Conservation (phyloP, 2,888 invertebrate species). For the Blastobasis lacticolella region DNA sequence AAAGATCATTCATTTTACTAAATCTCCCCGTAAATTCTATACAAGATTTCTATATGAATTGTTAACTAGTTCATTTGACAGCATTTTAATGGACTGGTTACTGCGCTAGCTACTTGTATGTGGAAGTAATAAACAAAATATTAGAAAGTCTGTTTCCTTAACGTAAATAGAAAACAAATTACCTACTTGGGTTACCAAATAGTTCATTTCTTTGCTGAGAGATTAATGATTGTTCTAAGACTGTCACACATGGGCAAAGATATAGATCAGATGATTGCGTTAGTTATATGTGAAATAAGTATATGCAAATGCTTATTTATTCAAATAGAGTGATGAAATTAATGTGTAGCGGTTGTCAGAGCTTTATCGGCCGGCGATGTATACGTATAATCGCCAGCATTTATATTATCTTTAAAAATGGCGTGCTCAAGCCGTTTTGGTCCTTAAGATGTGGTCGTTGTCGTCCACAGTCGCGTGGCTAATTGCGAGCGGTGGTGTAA, state of each 20-base stretch:
- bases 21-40: constrained; percentile 1
- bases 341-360: constrained; percentile 53
- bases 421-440: constrained; percentile 2
- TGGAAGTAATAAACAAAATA: too few relatives aligned
- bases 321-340: constrained; percentile 66
- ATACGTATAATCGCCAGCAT: constrained; percentile 2
- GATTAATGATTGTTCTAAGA: constrained; percentile 39
- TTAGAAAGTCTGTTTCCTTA: too few relatives aligned
- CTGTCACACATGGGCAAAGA: constrained; percentile 40
- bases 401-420: not conserved
- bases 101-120: too few relatives aligned
- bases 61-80: too few relatives aligned
- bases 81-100: too few relatives aligned
- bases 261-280: constrained; percentile 44
- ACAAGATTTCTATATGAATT: not conserved
- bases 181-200: too few relatives aligned
- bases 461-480: constrained; percentile 6
- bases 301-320: constrained; percentile 61
- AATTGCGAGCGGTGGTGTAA: constrained; percentile 6
- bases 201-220: constrained; percentile 11
- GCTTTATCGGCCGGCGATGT: constrained; percentile 32
- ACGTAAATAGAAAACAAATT: too few relatives aligned
- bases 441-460: constrained; percentile 4
- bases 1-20: constrained; percentile 8
- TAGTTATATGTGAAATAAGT: constrained; percentile 42